These are phyloP conservation scores for Carterocephalus palaemon DNA, from an alignment of 2,888 invertebrate species.

Conservation along the genomic window DNA sequence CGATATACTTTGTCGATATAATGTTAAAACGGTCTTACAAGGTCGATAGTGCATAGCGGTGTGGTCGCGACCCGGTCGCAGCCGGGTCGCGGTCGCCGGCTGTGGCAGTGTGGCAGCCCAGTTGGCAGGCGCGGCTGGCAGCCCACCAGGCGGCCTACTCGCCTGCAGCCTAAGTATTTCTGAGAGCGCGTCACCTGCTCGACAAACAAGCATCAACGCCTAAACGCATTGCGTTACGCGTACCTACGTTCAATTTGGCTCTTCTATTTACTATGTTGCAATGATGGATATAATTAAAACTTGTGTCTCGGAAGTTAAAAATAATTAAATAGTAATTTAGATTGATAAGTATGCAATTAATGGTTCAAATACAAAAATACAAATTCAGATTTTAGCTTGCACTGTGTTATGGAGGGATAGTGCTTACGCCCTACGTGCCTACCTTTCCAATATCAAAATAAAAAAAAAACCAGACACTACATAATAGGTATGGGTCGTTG, in stretches of 20 bases:
- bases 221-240: constrained; percentile 41
- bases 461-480: no score
- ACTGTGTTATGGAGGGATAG: no score
- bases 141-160: constrained; percentile 48
- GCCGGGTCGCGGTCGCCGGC: background rate
- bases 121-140: constrained; percentile 62
- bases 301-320: constrained; percentile 27
- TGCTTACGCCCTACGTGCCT: no score
- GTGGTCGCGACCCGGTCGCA: no score
- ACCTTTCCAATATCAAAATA: no score
- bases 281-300: constrained; percentile 12
- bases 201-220: constrained; percentile 6
- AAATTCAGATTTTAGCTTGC: no score
- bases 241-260: constrained; percentile 47
- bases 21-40: background rate
- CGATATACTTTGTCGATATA: no score
- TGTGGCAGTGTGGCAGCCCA: constrained; percentile 40
- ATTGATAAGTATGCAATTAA: no score
- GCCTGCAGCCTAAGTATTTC: constrained; percentile 52
- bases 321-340: constrained; percentile 30
- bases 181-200: constrained; percentile 51
- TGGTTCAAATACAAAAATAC: no score
- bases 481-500: no score
- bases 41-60: background rate
- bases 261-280: constrained; percentile 47